Evolutionary conservation across 2,797 vertebrate species (phyloP), one percentile per base, ranked within the genome.

Genomic region (Macropodus opercularis): DNA sequence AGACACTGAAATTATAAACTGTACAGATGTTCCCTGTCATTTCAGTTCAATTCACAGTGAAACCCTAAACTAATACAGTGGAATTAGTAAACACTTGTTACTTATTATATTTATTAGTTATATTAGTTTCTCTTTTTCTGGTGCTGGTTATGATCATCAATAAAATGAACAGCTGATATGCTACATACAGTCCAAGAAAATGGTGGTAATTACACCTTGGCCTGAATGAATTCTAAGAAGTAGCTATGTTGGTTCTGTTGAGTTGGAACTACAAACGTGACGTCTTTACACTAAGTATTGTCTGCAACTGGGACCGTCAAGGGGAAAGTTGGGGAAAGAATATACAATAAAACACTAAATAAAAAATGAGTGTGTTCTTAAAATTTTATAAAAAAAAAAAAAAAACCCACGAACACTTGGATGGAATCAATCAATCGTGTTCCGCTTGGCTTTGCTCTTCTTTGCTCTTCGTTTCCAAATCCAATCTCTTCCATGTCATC

Each of bases 401-500:
- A 63, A 80, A 74, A 80, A 80, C 80, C 85, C 77, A 65, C 72
- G 73, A 93, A 92, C 89, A 88, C 90, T 91, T 94, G 93, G 94
- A 93, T 89, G 87, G 89, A 94, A 94, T 94, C 93, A 94, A 94
- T 94, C 93, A 94, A 93, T 93, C 90, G 90, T 91, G 91, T 93
- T 91, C 90, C 85, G 91, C 93, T 93, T 92, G 91, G 89, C 87
- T 93, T 92, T 93, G 85, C 91, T 93, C 91, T 92, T 89, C 89
- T 91, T 90, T 90, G 87, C 93, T 89, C 85, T 86, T 87, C 91
- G 83, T 92, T 94, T 95, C 93, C 92, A 94, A 95, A 95, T 94
- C 94, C 94, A 95, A 95, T 96, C 94, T 95, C 93, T 94, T 92
- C 91, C 87, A 87, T 93, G 92, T 94, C 94, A 96, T 95, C 94